Evolutionary conservation across 2,888 invertebrate species (phyloP).

Genomic region (Oeneis ivallda): DNA sequence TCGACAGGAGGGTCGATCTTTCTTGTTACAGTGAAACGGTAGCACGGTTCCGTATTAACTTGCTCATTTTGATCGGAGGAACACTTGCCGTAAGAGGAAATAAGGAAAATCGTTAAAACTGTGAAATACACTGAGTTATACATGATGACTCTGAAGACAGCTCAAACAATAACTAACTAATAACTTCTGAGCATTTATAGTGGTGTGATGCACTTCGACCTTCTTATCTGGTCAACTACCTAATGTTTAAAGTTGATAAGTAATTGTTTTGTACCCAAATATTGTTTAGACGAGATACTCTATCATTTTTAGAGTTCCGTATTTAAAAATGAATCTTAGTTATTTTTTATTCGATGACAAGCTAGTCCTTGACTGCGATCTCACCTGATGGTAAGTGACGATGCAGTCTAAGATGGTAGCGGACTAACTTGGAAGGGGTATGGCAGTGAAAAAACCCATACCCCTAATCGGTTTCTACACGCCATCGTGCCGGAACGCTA

Average conservation of each 20-base stretch:
- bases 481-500: too few species aligned
- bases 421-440: too few species aligned
- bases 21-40: constrained; percentile 18
- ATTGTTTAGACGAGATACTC: too few species aligned
- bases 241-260: constrained; percentile 5
- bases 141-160: constrained; percentile 49
- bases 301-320: too few species aligned
- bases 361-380: too few species aligned
- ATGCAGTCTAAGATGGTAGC: too few species aligned
- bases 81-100: constrained; percentile 44
- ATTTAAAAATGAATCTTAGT: too few species aligned
- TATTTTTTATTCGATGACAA: too few species aligned
- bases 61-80: constrained; percentile 32
- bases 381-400: too few species aligned
- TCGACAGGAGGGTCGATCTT: constrained; percentile 22
- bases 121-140: constrained; percentile 41
- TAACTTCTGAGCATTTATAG: constrained; percentile 20
- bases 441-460: too few species aligned
- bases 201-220: constrained; percentile 52
- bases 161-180: constrained; percentile 32
- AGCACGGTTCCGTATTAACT: constrained; percentile 4
- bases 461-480: too few species aligned
- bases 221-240: constrained; percentile 41
- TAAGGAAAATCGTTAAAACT: constrained; percentile 36
- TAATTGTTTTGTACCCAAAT: too few species aligned